Base-by-base conservation (phyloP, 2,888 invertebrate genomes). In the Apamea anceps region DNA sequence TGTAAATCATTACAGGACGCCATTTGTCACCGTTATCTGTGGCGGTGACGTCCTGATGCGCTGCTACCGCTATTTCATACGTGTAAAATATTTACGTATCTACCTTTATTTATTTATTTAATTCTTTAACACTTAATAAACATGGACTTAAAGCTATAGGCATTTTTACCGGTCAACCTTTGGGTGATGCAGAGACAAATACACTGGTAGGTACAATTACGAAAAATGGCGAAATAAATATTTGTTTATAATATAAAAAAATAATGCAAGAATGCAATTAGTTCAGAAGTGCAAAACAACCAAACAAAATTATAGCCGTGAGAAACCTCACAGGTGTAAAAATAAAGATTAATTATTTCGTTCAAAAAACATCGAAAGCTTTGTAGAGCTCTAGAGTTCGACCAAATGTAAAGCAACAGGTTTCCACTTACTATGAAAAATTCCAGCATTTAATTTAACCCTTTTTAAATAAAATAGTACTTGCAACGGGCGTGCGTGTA, bases 21-120 rank as follows among this genome's bases (percentile, higher is more conserved):
- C 81, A 80, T 87, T 86, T 72, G 70, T 88, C 88, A 82, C 73
- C 48, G 75, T 67, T 88, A 86, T 88, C 84, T 87, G 32, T 71
- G 66, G 32, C 51, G 32, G 75, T 75, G 68, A 74, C 72, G n/a
- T 71, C 75, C 57, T 62, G 81, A 80, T 63, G 72, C 72, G 72
- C 42, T 18, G 25, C 54, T 51, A 32, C 37, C 18, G 57, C 72
- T 62, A 80, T 81, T 84, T 80, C 54, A 28, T 74, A 57, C 48
- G 21, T 37, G 28, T 28, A 57, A 37, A 67, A 66, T 7, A 37
- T 66, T 70, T 54, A 62, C 15, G 21, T 75, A 51, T 8, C 32
- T 15, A 51, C n/a, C 57, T 51, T 25, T 51, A 60, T 42, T 21
- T 63, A 51, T 42, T 72, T 68, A 68, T 28, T 45, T 21, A 12